A percentile compares a stretch with the other conserved stretches of the same genome.
Evolutionary conservation across 2,797 vertebrate species (phyloP).

Genomic region (Acrossocheilus wenchowensis): DNA sequence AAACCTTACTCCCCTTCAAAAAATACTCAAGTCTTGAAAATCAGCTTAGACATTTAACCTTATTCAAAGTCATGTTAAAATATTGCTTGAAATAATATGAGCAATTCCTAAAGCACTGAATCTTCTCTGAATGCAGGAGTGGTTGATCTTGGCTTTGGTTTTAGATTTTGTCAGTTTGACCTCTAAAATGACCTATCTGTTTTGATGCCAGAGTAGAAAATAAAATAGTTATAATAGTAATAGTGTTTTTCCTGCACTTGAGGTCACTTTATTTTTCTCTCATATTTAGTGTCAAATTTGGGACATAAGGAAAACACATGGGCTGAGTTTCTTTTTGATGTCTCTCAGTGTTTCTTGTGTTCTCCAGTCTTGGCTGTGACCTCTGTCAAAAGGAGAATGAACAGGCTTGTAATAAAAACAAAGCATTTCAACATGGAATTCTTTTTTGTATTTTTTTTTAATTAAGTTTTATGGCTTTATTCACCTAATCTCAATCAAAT

Average conservation of each 20-base stretch:
- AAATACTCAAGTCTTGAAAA: not conserved
- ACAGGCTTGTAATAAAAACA: not conserved
- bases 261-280: not conserved
- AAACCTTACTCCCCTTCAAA: not conserved
- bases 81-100: not conserved
- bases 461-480: not conserved
- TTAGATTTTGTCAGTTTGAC: not conserved
- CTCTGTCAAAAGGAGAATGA: not conserved
- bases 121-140: not conserved
- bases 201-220: not conserved
- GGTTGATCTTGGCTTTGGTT: not conserved
- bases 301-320: not conserved
- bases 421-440: not conserved
- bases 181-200: not conserved
- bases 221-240: too few species aligned
- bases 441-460: not conserved
- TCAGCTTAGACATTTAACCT: not conserved
- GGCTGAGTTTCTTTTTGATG: not conserved
- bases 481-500: not conserved
- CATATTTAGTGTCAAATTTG: not conserved
- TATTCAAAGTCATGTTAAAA: not conserved
- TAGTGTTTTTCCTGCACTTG: not conserved
- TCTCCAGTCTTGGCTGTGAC: too few species aligned
- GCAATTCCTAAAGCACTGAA: not conserved
- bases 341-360: not conserved